Base-by-base conservation (phyloP, 2,113 vertebrate genomes). In the Hystrix brachyura region DNA sequence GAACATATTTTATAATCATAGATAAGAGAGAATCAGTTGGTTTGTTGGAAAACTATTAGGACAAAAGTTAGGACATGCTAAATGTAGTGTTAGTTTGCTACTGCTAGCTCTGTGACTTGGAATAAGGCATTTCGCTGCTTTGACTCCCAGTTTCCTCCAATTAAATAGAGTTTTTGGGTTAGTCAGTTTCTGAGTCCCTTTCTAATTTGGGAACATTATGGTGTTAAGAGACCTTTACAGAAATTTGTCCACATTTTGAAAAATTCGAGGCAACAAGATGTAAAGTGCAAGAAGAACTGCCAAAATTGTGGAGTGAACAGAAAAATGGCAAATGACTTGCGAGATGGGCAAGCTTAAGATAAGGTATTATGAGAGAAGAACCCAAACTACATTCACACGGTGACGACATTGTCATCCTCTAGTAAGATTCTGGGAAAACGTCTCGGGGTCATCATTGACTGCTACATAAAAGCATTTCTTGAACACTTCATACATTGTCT, bases 1-100 rank as follows among this genome's bases (percentile, higher is more conserved):
- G 51, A 84, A 7, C 18, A 43, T 55, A 62, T 71, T 95, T 72
- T 95, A 34, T 76, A 94, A 72, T 94, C 62, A 71, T 19, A 55
- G 13, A 34, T 7, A 93, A 14, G 18, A 93, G 10, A 51, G 21
- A 81, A 32, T 85, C 46, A 62, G 8, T n/a, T 12, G 38, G 15
- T 43, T 94, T 76, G 19, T 62, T 83, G 25, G 55, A 92, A 85
- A 81, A 38, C 51, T 23, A 46, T 27, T 86, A 65, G 38, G 27
- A 29, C 59, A 7, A 23, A 84, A 85, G 48, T 85, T 48, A 96
- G 43, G n/a, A 79, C 17, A 69, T 38, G 9, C 69, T 65, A 27
- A 21, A 4, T 21, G 76, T 51, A 38, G 34, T 34, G 4, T 69
- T 87, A 51, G 10, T 46, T 90, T 91, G 29, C 38, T 9, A 34